phyloP scores from a whole-genome alignment of 2,888 invertebrate genomes.

The Myopa tessellatipennis region DNA sequence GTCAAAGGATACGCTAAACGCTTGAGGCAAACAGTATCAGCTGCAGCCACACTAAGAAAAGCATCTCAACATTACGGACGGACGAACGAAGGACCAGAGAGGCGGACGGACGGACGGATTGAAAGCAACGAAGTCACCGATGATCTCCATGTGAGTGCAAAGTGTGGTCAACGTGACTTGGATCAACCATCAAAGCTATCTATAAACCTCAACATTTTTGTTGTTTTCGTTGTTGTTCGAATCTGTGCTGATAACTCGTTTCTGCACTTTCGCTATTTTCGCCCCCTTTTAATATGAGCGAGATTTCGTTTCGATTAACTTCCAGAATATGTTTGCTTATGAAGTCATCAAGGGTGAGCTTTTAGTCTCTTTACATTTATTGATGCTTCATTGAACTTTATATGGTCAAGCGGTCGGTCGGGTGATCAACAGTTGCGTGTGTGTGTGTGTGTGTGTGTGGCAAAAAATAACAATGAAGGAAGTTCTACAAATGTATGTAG shows the following conservation, averaged over 20 bases:
- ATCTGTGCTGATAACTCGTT: constrained; percentile 23
- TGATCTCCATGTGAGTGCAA: not conserved
- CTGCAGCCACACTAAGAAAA: constrained; percentile 8
- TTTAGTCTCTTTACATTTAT: not conserved
- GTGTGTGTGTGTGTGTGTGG: too few species aligned
- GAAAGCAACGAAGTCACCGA: too few species aligned
- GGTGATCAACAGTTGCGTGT: too few species aligned
- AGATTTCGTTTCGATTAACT: constrained; percentile 11
- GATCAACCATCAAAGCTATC: not conserved
- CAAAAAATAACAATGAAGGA: too few species aligned
- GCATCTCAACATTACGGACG: not conserved
- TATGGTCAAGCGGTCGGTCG: not conserved
- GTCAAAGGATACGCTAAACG: not conserved
- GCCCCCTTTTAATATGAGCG: constrained; percentile 8
- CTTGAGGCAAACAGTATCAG: not conserved
- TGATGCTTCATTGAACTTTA: constrained; percentile 26
- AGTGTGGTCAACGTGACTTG: not conserved
- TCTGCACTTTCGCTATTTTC: not conserved
- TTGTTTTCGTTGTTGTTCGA: not conserved
- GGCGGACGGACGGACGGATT: not conserved
- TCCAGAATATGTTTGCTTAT: constrained; percentile 16
- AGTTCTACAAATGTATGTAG: too few species aligned
- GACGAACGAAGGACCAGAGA: not conserved
- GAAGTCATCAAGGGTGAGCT: constrained; percentile 18
- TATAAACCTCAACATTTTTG: not conserved